phyloP scores from a whole-genome alignment of 1,140 invertebrate genomes.

The Bilobella aurantiaca region DNA sequence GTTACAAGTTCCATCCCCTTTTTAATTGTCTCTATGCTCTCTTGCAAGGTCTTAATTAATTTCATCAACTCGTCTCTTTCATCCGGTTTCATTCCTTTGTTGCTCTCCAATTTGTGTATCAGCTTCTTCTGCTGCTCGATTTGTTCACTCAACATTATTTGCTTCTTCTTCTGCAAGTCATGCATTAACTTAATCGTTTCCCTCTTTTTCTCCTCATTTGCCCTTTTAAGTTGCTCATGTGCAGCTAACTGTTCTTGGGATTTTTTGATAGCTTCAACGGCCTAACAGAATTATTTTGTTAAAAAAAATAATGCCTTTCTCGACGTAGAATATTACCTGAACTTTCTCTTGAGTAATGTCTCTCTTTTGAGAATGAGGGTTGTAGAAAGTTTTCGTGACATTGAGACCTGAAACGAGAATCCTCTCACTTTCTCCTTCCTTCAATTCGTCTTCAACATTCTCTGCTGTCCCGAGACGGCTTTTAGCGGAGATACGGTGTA shows the following conservation, averaged over 20 bases:
- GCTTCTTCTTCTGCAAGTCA: conserved; percentile 63
- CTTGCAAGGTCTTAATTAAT: conserved; percentile 58
- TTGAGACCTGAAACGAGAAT: conserved; percentile 38
- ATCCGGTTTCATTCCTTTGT: conserved; percentile 43
- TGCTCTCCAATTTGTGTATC: conserved; percentile 60
- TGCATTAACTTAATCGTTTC: conserved; percentile 59
- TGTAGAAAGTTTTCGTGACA: conserved; percentile 46
- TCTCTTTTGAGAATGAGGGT: conserved; percentile 39
- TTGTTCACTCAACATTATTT: conserved; percentile 65
- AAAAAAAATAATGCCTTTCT: background rate
- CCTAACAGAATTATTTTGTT: conserved; percentile 36
- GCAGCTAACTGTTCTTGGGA: conserved; percentile 51
- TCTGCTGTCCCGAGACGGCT: conserved; percentile 45
- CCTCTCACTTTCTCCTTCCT: conserved; percentile 25
- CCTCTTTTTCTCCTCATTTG: conserved; percentile 53
- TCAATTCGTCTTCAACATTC: conserved; percentile 36
- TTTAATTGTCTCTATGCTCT: conserved; percentile 60
- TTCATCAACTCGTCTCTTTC: conserved; percentile 57
- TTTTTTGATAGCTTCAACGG: conserved; percentile 50
- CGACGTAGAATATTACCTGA: too few relatives aligned
- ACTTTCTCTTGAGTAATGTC: conserved; percentile 32
- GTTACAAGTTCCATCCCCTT: conserved; percentile 50
- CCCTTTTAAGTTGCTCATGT: conserved; percentile 53
- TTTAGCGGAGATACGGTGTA: conserved; percentile 43
- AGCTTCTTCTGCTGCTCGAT: conserved; percentile 63